A percentile compares a stretch with the other conserved stretches of the same genome.
Evolutionary conservation across 2,888 invertebrate species (phyloP).

Genomic region (Plagodis pulveraria): DNA sequence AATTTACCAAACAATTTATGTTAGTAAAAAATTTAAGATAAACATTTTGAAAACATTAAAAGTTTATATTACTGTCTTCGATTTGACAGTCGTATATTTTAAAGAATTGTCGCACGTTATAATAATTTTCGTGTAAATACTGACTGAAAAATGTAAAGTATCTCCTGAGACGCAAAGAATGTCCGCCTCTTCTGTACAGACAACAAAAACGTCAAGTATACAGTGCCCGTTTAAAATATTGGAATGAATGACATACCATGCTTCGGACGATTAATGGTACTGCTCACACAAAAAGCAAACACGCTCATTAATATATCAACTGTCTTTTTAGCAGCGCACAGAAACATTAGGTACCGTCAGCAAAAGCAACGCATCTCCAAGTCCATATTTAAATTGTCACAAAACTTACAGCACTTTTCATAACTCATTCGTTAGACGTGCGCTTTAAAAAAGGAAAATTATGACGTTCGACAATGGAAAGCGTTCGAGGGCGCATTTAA

Average conservation of each 20-base stretch:
- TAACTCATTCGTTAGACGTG: constrained; percentile 55
- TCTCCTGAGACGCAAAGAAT: constrained; percentile 63
- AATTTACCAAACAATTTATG: constrained; percentile 11
- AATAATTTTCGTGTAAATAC: constrained; percentile 38
- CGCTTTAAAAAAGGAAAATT: constrained; percentile 40
- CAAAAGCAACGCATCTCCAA: constrained; percentile 44
- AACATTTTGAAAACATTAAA: constrained; percentile 7
- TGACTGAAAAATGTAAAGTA: constrained; percentile 50
- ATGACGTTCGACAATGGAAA: constrained; percentile 56
- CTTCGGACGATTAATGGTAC: constrained; percentile 81
- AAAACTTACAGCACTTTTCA: constrained; percentile 48
- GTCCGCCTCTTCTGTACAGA: constrained; percentile 72
- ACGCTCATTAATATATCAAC: constrained; percentile 84
- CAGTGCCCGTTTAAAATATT: constrained; percentile 80
- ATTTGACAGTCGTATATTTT: constrained; percentile 18
- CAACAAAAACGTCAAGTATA: constrained; percentile 77
- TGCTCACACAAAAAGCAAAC: constrained; percentile 80
- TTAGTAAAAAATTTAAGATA: constrained; percentile 11
- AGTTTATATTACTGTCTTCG: constrained; percentile 2
- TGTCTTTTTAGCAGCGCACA: constrained; percentile 77
- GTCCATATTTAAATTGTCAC: constrained; percentile 44
- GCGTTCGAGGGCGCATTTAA: constrained; percentile 58
- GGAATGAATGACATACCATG: constrained; percentile 85
- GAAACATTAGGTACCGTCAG: constrained; percentile 69
- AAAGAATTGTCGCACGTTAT: constrained; percentile 10